phyloP scores from a whole-genome alignment of 2,888 invertebrate genomes.

The Branchellion lobata region DNA sequence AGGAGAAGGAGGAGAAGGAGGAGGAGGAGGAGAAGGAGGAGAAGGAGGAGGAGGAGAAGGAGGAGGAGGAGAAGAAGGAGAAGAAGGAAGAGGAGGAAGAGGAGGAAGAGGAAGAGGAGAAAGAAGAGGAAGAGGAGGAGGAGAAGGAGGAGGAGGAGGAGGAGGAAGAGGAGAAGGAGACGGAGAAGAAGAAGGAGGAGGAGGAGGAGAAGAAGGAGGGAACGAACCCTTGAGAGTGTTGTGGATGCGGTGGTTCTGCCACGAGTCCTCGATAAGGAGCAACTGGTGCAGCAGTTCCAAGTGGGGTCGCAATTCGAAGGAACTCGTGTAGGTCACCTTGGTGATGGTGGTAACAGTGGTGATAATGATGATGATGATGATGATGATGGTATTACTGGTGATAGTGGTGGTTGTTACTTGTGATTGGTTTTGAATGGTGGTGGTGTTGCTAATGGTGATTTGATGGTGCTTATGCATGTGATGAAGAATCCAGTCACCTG shows the following conservation, averaged over 20 bases:
- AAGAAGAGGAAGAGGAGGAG: background rate
- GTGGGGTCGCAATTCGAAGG: slow-evolving; percentile 88
- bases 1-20: background rate
- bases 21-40: slow-evolving; percentile 11
- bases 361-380: too few relatives aligned
- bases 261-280: slow-evolving; percentile 86
- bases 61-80: slow-evolving; percentile 1
- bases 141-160: slow-evolving; percentile 13
- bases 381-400: too few relatives aligned
- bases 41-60: slow-evolving; percentile 14
- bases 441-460: too few relatives aligned
- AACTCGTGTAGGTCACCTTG: slow-evolving; percentile 81
- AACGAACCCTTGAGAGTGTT: slow-evolving; percentile 81
- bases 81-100: background rate
- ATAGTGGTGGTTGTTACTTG: too few relatives aligned
- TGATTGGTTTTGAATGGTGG: too few relatives aligned
- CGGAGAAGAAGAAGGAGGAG: too few relatives aligned
- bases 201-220: background rate
- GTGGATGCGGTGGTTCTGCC: slow-evolving; percentile 90
- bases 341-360: too few relatives aligned
- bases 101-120: background rate
- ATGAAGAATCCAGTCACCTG: slow-evolving; percentile 58
- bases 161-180: slow-evolving; percentile 3
- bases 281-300: slow-evolving; percentile 84
- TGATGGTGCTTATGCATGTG: too few relatives aligned